Conservation (phyloP, 2,888 invertebrate species). For the Pristionchus entomophagus region DNA sequence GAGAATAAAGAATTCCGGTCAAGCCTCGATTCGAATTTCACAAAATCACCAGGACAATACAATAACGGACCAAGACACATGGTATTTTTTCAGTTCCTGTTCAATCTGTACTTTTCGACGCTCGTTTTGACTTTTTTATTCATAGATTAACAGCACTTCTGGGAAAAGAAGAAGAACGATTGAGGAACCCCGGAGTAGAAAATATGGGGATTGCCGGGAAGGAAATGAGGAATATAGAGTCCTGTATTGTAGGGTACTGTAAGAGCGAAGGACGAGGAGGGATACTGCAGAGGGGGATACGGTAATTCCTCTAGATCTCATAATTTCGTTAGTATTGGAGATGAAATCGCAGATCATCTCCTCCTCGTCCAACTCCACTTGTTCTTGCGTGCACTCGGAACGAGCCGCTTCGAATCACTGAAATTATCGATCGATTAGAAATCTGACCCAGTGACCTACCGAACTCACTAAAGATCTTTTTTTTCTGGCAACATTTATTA, state of each 20-base stretch:
- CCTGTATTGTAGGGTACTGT: neutral
- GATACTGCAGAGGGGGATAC: neutral
- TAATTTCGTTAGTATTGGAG: neutral
- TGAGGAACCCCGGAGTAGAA: neutral
- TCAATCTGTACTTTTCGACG: neutral
- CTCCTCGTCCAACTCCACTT: neutral
- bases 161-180: neutral
- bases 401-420: neutral
- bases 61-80: too few species aligned
- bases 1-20: too few species aligned
- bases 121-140: neutral
- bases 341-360: conserved; percentile 24
- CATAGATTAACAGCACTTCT: neutral
- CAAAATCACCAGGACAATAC: too few species aligned
- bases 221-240: neutral
- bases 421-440: neutral
- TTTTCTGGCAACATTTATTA: too few species aligned
- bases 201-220: neutral
- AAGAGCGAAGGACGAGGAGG: neutral
- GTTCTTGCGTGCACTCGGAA: neutral
- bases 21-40: too few species aligned
- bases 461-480: neutral
- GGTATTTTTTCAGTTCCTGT: too few species aligned
- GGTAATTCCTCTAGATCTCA: conserved; percentile 15
- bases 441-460: neutral